Evolutionary conservation across 2,113 vertebrate genomes (phyloP).

Genomic region (Elanus axillaris): DNA sequence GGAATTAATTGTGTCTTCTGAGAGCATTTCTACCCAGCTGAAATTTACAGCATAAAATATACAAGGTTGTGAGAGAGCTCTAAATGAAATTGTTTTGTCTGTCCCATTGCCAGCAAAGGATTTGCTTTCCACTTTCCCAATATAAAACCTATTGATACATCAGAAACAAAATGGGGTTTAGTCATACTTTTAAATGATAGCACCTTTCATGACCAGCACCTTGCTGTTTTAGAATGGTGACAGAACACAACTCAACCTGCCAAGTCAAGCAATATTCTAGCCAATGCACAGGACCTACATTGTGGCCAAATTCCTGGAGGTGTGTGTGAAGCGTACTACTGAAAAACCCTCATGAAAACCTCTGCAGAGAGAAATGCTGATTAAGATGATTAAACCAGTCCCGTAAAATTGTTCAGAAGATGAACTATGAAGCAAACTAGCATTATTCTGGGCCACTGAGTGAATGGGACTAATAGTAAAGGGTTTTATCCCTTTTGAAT

Average conservation of each 20-base stretch:
- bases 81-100: background rate
- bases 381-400: background rate
- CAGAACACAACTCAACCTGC: background rate
- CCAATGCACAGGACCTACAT: background rate
- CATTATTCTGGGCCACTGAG: background rate
- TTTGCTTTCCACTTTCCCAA: background rate
- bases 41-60: background rate
- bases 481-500: background rate
- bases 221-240: background rate
- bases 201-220: background rate
- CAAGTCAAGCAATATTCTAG: background rate
- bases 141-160: background rate
- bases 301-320: background rate
- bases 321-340: background rate
- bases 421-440: background rate
- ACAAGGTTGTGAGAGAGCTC: background rate
- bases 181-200: background rate
- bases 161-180: background rate
- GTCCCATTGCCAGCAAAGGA: background rate
- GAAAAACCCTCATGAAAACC: background rate
- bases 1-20: background rate
- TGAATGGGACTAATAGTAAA: background rate
- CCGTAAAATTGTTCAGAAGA: background rate
- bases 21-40: background rate
- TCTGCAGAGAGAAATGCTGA: background rate